Evolutionary conservation across 2,888 invertebrate genomes (phyloP).

Genomic region (Sycophila texana): DNA sequence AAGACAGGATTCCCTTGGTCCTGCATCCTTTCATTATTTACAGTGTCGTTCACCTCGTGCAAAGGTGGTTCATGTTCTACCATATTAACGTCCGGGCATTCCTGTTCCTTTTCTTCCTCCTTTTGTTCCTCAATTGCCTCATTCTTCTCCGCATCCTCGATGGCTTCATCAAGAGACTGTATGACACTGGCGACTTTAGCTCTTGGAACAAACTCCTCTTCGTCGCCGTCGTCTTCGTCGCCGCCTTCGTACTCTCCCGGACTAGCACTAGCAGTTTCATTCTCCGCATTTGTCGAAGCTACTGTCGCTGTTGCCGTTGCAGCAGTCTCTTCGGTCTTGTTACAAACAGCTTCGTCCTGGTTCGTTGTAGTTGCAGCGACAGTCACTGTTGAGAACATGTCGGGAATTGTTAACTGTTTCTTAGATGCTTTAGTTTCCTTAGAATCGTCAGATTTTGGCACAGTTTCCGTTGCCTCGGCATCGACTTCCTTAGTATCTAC

Average conservation of each 20-base stretch:
- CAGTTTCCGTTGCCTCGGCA: slow-evolving; percentile 53
- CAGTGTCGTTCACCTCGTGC: slow-evolving; percentile 62
- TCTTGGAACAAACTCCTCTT: slow-evolving; percentile 66
- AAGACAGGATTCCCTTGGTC: slow-evolving; percentile 49
- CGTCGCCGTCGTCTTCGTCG: slow-evolving; percentile 74
- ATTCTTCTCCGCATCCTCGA: slow-evolving; percentile 59
- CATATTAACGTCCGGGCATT: slow-evolving; percentile 65
- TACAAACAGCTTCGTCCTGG: neutral
- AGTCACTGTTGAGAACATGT: slow-evolving; percentile 60
- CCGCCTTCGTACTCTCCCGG: slow-evolving; percentile 73
- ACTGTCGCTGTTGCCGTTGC: neutral
- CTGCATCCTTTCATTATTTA: slow-evolving; percentile 45
- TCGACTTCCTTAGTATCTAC: slow-evolving; percentile 56
- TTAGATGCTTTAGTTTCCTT: slow-evolving; percentile 55
- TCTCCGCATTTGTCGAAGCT: slow-evolving; percentile 12
- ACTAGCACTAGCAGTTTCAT: slow-evolving; percentile 64
- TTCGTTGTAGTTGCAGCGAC: neutral
- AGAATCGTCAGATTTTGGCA: slow-evolving; percentile 23
- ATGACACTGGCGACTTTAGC: slow-evolving; percentile 61
- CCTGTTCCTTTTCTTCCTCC: slow-evolving; percentile 57
- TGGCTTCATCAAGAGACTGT: slow-evolving; percentile 54
- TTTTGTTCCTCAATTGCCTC: slow-evolving; percentile 68
- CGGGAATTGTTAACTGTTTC: slow-evolving; percentile 68
- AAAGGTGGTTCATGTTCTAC: slow-evolving; percentile 67
- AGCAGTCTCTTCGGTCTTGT: slow-evolving; percentile 20